phyloP scores from a whole-genome alignment of 2,797 vertebrate species.

The Propithecus perrieri region DNA sequence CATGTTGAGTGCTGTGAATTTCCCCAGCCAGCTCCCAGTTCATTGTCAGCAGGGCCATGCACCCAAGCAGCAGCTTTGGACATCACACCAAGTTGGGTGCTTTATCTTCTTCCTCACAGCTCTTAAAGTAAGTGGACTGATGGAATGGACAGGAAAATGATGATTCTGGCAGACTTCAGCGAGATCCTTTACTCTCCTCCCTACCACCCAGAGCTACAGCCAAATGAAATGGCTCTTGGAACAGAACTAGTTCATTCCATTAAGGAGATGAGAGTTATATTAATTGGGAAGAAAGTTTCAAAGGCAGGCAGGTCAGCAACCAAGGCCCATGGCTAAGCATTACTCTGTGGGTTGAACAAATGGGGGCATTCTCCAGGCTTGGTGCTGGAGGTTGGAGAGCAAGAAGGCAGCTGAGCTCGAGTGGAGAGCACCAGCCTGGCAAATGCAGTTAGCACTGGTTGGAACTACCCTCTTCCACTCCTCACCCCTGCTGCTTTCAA shows the following conservation, averaged over 20 bases:
- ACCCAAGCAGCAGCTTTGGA: constrained; percentile 10
- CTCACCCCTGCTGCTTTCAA: not conserved
- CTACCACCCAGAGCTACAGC: constrained; percentile 44
- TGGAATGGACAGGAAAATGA: constrained; percentile 56
- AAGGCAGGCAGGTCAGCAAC: constrained; percentile 66
- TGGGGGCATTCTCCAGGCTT: constrained; percentile 2
- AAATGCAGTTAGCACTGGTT: not conserved
- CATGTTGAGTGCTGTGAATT: constrained; percentile 43
- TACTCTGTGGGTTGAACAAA: not conserved
- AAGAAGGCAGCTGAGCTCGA: constrained; percentile 12
- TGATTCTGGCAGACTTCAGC: constrained; percentile 50
- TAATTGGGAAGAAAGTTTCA: constrained; percentile 68
- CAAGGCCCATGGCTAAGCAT: constrained; percentile 16
- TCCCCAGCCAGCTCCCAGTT: not conserved
- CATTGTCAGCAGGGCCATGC: not conserved
- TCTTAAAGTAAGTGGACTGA: constrained; percentile 67
- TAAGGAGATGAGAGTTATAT: constrained; percentile 71
- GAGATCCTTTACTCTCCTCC: not conserved
- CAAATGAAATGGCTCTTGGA: constrained; percentile 77
- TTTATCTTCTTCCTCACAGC: constrained; percentile 56
- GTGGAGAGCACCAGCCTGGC: not conserved
- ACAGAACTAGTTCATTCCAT: constrained; percentile 67
- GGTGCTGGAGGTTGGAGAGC: not conserved
- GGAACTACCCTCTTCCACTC: not conserved
- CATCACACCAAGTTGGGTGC: not conserved